phyloP scores from a whole-genome alignment of 2,888 invertebrate genomes.

The Zele albiditarsus region DNA sequence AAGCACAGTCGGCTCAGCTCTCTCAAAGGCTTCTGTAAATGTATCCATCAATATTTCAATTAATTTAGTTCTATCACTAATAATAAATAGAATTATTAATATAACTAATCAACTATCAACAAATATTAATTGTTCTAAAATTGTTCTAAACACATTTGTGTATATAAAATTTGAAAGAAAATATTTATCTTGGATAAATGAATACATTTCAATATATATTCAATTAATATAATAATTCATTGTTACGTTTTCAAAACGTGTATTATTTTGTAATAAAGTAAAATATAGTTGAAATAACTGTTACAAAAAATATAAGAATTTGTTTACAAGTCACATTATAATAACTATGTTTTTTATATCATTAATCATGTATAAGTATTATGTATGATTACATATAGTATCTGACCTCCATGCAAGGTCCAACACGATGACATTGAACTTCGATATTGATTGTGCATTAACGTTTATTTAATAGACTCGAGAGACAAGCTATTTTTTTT shows the following conservation, averaged over 20 bases:
- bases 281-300: too few relatives aligned
- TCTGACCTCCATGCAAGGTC: slow-evolving; percentile 49
- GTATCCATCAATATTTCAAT: neutral
- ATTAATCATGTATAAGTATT: slow-evolving; percentile 27
- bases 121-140: too few relatives aligned
- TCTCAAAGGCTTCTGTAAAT: slow-evolving; percentile 71
- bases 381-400: slow-evolving; percentile 14
- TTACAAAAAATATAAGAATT: too few relatives aligned
- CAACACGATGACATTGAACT: slow-evolving; percentile 47
- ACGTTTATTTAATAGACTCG: neutral
- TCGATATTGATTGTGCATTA: slow-evolving; percentile 10
- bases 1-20: slow-evolving; percentile 71
- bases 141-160: too few relatives aligned
- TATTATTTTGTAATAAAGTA: neutral
- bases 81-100: too few relatives aligned
- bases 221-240: too few relatives aligned
- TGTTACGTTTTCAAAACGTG: too few relatives aligned
- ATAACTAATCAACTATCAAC: too few relatives aligned
- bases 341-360: neutral
- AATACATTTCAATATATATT: too few relatives aligned
- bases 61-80: too few relatives aligned
- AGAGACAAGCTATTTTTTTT: neutral
- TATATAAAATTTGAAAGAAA: too few relatives aligned
- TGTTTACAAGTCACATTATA: slow-evolving; percentile 13
- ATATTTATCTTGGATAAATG: too few relatives aligned